A percentile compares a stretch with the other conserved stretches of the same genome.
These are phyloP conservation scores for fruit fly (Drosophila melanogaster) DNA, from an alignment of 1,140 invertebrate species.

Conservation along the genomic window Release_6_plus_ISO1_MT NT_033779.5:7188501-7189000, in stretches of 20 bases:
- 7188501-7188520: constrained; percentile 37
- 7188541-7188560: background rate
- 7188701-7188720: background rate
- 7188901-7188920: constrained; percentile 20
- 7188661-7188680: too few relatives aligned
- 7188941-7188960: constrained; percentile 38
- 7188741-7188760: constrained; percentile 6
- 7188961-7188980: constrained; percentile 34
- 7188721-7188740: background rate
- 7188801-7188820: constrained; percentile 12
- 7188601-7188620: background rate
- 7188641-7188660: background rate
- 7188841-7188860: constrained; percentile 28
- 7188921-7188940: constrained; percentile 31
- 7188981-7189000: constrained; percentile 47
- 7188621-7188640: background rate
- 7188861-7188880: constrained; percentile 13
- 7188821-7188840: constrained; percentile 2
- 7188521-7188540: constrained; percentile 8
- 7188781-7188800: constrained; percentile 11
- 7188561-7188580: too few relatives aligned
- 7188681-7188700: too few relatives aligned
- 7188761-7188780: background rate
- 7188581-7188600: too few relatives aligned
- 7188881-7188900: constrained; percentile 18